Evolutionary conservation across 2,888 invertebrate species (phyloP), one percentile per base, ranked within the genome.

Genomic region (Oxyscelio sp.): DNA sequence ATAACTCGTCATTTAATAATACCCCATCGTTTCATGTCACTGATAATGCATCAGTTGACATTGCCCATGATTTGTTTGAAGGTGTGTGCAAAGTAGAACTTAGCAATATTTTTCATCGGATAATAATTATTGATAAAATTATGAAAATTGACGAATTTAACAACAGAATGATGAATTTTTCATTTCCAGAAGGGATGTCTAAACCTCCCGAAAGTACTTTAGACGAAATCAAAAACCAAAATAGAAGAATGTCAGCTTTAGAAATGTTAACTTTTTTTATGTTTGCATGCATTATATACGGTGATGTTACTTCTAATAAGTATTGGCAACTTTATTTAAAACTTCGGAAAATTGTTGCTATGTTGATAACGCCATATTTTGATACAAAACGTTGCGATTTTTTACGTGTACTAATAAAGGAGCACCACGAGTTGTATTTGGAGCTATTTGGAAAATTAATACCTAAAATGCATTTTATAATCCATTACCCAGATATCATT

Each of bases 391-490:
- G 48, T 11, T 73, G 40, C 8, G 61, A 73, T 8, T 40, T 43
- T 45, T 21, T 86, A 58, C 45, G 24, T 63, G 48, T 19, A 56
- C 38, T 56, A 70, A 24, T 45, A 31, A 9, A 59, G 70, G 48
- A 70, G 43, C 54, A 50, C 11, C 48, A 66, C 19, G 45, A 65
- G 31, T 38, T 75, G 31, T 83, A 43, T 80, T 80, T 78, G 73
- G 66, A 43, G 38, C 77, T 71, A 19, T 63, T 77, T 68, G 27
- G 24, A 68, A 24, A 48, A 27, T 31, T 85, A 54, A 80, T 66
- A 65, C 85, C 86, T 0, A 90, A 89, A 73, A 86, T 89, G 66
- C 89, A 90, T 58, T 87, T 85, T 73, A 43, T 89, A 40, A 34
- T 50, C 2, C 90, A 90, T 63, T 89, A 89, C 74, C 80, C 86